Percentiles rank a stretch among this genome's conserved stretches.
These are phyloP conservation scores for Coranthus polyacanthus DNA, from an alignment of 2,797 vertebrate genomes.

Conservation along the genomic window DNA sequence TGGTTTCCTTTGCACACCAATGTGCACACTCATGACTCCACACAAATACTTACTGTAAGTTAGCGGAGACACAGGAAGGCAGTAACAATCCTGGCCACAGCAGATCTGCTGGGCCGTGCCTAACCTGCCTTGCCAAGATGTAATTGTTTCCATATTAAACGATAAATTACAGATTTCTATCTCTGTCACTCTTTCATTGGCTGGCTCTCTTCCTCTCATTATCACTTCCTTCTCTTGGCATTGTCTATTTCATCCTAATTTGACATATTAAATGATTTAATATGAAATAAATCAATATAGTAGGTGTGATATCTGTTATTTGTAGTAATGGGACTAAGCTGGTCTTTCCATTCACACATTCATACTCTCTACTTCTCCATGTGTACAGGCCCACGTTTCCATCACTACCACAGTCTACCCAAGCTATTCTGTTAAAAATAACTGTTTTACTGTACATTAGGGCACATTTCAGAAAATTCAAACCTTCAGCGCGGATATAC, in stretches of 20 bases:
- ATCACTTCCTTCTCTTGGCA: constrained; percentile 37
- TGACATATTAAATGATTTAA: constrained; percentile 51
- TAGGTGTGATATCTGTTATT: constrained; percentile 63
- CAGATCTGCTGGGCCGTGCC: constrained; percentile 51
- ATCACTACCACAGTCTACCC: constrained; percentile 37
- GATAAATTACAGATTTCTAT: constrained; percentile 58
- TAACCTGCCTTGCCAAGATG: constrained; percentile 59
- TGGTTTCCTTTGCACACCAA: constrained; percentile 11
- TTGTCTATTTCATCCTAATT: constrained; percentile 34
- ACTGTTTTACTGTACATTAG: constrained; percentile 61
- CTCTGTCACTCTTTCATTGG: constrained; percentile 38
- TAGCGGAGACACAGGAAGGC: constrained; percentile 49
- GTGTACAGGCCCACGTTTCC: constrained; percentile 36
- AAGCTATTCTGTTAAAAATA: constrained; percentile 52
- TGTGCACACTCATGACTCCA: constrained; percentile 3
- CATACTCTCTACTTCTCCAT: constrained; percentile 16
- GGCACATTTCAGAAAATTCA: constrained; percentile 53
- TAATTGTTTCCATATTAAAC: constrained; percentile 81
- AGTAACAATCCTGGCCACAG: constrained; percentile 58
- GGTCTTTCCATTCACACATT: constrained; percentile 25
- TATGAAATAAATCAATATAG: constrained; percentile 46
- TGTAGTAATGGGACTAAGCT: constrained; percentile 37
- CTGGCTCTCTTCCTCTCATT: constrained; percentile 39
- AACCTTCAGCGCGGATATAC: constrained; percentile 46
- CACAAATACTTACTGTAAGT: constrained; percentile 12